Evolutionary conservation across 2,888 invertebrate genomes (phyloP), one percentile per base, ranked within the genome.

Genomic region (Callinectes sapidus): DNA sequence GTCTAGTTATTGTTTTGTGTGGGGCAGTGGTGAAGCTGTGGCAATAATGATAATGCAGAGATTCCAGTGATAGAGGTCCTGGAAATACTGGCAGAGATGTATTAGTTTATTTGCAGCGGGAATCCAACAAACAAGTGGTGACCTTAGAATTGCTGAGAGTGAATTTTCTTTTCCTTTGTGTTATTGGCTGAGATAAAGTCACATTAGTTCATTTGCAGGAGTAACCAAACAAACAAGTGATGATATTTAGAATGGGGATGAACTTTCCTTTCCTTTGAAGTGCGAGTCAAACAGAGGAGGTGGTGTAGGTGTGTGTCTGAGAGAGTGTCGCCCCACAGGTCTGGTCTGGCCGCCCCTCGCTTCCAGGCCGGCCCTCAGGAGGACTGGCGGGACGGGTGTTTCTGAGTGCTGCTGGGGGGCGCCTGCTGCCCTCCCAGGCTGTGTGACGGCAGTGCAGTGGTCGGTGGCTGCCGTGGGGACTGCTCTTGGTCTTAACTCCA

Each of bases 301-400:
- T 18, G 18, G 18, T 61, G 61, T 18, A 23, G 10, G 48, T 61
- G 61, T 61, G n/a, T 71, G 28, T 28, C n/a, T 71, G 71, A n/a
- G 71, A 23, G 71, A n/a, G 28, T 28, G 71, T n/a, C 28, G 71
- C 18, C 42, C 39, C n/a, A n/a, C 92, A 92, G 92, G 77, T 92
- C 92, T 55, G 92, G 92, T 28, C 32, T 92, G 88, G 90, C 48
- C 32, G 89, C 90, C 42, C 92, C 92, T 13, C 90, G 92, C 23
- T 92, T 89, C 77, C 92, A 92, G 66, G 89, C 92, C 23, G 54
- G 77, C n/a, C 16, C 88, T 28, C 90, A 90, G 87, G 92, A 92
- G 32, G 92, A 92, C 77, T 92, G 92, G 92, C 87, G 92, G 81
- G 92, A 92, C 23, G 92, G 92, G 16, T 92, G 92, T 90, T 92